Percentiles rank a stretch among this genome's conserved stretches.
These are phyloP conservation scores for Apostichopus japonicus DNA, from an alignment of 35 echinoderm and acorn worm species.

Conservation along the genomic window DNA sequence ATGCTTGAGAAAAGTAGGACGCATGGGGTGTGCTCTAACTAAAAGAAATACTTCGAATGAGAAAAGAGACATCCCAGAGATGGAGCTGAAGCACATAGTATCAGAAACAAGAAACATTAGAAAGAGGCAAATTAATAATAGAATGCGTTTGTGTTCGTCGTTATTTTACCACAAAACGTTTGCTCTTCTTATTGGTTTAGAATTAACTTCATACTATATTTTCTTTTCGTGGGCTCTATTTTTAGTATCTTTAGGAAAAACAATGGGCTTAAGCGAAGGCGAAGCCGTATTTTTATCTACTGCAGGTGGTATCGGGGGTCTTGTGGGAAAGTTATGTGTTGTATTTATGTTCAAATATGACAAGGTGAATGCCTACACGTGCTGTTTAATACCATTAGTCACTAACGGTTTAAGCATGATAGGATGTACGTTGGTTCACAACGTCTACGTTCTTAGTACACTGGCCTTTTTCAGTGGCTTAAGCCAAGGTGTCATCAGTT, in stretches of 20 bases:
- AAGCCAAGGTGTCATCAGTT: not conserved
- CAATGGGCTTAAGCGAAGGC: not conserved
- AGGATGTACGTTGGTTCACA: not conserved
- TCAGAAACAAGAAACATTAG: too few relatives aligned
- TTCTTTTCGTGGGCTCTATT: not conserved
- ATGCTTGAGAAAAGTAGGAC: too few relatives aligned
- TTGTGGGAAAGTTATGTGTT: not conserved
- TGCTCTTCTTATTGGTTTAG: not conserved
- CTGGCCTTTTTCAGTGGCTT: not conserved
- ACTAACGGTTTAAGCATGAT: not conserved
- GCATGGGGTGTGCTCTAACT: too few relatives aligned
- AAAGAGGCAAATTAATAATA: too few relatives aligned
- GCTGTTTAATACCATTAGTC: not conserved
- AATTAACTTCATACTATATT: not conserved
- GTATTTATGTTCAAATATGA: not conserved
- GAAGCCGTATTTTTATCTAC: not conserved
- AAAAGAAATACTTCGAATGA: too few relatives aligned
- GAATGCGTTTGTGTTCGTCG: too few relatives aligned
- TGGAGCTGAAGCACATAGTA: too few relatives aligned
- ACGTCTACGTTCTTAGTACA: not conserved
- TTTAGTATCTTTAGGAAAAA: not conserved
- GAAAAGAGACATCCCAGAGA: too few relatives aligned
- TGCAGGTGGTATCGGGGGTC: not conserved
- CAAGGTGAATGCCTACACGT: not conserved
- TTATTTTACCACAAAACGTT: not conserved